A percentile compares a stretch with the other conserved stretches of the same genome.
Conservation (phyloP, 35 echinoderm and acorn worm genomes). For the Eucidaris tribuloides region DNA sequence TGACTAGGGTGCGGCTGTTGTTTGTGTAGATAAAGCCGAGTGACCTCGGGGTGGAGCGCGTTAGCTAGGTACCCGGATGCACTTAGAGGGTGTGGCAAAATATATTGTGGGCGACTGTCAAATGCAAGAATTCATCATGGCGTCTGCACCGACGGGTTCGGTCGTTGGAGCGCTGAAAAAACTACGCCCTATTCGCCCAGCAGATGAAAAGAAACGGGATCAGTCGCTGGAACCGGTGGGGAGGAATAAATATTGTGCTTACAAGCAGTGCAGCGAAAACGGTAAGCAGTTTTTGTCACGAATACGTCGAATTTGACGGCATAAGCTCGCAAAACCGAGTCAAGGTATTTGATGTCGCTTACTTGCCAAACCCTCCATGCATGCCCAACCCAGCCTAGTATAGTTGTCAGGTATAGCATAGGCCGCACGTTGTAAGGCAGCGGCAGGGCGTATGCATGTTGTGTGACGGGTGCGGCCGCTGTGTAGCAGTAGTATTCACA, state of each 20-base stretch:
- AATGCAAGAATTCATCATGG: conserved; percentile 25
- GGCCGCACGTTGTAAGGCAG: conserved; percentile 8
- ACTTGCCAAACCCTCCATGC: conserved; percentile 20
- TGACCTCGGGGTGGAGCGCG: conserved; percentile 52
- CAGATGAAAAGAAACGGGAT: conserved; percentile 17
- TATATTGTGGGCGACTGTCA: conserved; percentile 36
- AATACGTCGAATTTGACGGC: not conserved
- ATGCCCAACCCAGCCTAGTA: conserved; percentile 35
- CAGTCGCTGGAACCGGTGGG: conserved; percentile 6
- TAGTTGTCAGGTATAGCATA: conserved; percentile 7
- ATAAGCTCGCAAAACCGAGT: not conserved
- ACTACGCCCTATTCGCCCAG: conserved; percentile 41
- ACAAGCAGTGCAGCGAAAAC: conserved; percentile 58
- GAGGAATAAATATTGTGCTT: conserved; percentile 70
- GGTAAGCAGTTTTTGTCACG: conserved; percentile 20
- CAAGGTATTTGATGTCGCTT: not conserved
- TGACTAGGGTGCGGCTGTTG: conserved; percentile 12
- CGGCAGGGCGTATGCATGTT: conserved; percentile 15
- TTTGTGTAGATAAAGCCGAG: not conserved
- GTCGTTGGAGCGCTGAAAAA: not conserved
- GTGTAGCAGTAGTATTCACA: no score
- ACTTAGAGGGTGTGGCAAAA: conserved; percentile 45
- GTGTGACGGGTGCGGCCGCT: conserved; percentile 14
- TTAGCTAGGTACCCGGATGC: conserved; percentile 44
- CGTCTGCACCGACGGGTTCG: conserved; percentile 1